Conservation (phyloP, 2,113 vertebrate species). For the Sturnira hondurensis region DNA sequence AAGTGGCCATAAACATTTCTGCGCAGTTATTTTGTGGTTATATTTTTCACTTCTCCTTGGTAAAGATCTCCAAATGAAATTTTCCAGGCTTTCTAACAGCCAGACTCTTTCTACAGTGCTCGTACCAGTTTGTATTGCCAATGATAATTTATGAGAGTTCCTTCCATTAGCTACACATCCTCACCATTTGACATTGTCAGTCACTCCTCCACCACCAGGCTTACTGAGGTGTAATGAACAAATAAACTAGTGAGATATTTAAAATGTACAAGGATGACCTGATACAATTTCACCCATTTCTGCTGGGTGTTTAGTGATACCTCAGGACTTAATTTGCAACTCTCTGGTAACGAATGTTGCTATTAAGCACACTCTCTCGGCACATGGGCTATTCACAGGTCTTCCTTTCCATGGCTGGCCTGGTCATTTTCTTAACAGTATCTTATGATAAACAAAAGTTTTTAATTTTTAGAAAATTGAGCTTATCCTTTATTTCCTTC, state of each 20-base stretch:
- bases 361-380: neutral
- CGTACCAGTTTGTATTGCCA: neutral
- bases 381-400: neutral
- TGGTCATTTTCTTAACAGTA: neutral
- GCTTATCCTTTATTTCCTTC: neutral
- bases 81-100: neutral
- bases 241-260: neutral
- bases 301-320: neutral
- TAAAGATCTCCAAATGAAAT: neutral
- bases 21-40: neutral
- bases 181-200: neutral
- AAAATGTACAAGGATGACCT: neutral
- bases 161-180: neutral
- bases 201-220: neutral
- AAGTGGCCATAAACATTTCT: neutral
- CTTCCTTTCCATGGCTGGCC: neutral
- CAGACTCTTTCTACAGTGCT: neutral
- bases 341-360: neutral
- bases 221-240: neutral
- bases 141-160: neutral
- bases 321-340: neutral
- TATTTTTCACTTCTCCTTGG: neutral
- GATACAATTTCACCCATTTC: neutral
- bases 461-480: constrained; percentile 4
- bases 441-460: neutral